phyloP scores from a whole-genome alignment of 2,113 vertebrate species.

The Neomonachus schauinslandi region DNA sequence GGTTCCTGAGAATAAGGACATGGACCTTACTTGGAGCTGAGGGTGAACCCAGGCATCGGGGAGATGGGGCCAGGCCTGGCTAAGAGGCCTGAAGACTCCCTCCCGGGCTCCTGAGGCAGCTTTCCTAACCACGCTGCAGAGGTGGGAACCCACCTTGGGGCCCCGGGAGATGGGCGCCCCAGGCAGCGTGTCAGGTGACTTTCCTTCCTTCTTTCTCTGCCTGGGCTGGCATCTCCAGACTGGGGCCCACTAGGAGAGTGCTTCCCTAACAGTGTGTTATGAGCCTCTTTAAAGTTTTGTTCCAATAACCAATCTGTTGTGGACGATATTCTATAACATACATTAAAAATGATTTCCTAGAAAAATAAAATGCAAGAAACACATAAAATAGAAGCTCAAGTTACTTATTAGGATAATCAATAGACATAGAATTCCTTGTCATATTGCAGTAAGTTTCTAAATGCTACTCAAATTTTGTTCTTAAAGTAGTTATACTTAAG shows the following conservation, averaged over 20 bases:
- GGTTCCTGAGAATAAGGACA: background rate
- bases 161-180: fast-evolving
- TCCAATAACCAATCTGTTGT: too few relatives aligned
- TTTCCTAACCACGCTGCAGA: background rate
- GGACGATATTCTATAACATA: too few relatives aligned
- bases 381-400: background rate
- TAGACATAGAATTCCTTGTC: background rate
- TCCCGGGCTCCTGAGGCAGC: fast-evolving
- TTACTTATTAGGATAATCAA: background rate
- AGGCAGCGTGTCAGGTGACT: background rate
- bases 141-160: fast-evolving
- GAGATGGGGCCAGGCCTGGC: background rate
- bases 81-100: background rate
- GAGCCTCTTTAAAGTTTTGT: too few relatives aligned
- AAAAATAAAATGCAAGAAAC: background rate
- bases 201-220: background rate
- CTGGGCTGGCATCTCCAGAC: background rate
- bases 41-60: background rate
- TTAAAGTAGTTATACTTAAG: too few relatives aligned
- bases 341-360: background rate
- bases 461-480: background rate
- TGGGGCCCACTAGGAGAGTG: too few relatives aligned
- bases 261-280: too few relatives aligned
- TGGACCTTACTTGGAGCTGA: background rate
- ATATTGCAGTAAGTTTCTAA: background rate